Base-by-base conservation (phyloP, 2,888 invertebrate genomes). In the Amiota communis region DNA sequence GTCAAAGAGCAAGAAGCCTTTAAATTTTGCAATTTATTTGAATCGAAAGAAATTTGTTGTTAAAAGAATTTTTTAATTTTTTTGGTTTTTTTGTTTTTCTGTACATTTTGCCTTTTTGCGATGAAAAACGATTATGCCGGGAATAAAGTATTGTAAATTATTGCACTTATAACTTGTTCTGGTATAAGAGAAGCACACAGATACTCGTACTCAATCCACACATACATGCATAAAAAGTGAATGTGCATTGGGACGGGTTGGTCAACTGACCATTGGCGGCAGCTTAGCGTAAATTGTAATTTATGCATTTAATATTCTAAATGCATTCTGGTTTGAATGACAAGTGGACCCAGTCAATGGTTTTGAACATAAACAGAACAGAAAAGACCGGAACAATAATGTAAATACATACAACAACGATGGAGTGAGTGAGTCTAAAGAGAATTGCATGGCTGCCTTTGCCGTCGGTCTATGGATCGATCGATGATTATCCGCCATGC, bases 241-340 rank as follows among this genome's bases (percentile, higher is more conserved):
- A 12, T 47, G 17, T 48, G 48, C 65, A 15, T 36, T 36, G 36
- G 4, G 36, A 36, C 46, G 12, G 63, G 36, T 13, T 23, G 51
- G 23, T 17, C 15, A 23, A 15, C 59, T 11, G 69, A 46, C 57
- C 67, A 68, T 72, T 73, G 78, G 67, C 68, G 76, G 77, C 84
- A 76, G 81, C 81, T 86, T 84, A 79, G 77, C 78, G 76, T 78
- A 84, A 79, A 80, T 82, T 81, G 78, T 79, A 79, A 81, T 86
- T 84, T 83, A 86, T 79, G 80, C 77, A 78, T 75, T 78, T 82
- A 73, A 65, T 71, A 75, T 80, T 72, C 67, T 36, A 65, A 70
- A 71, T 76, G 74, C 70, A 61, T 71, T 75, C 76, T 73, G 74
- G 73, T 80, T 69, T 64, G 73, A 72, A 67, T 70, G 36, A 17